Percentiles rank a stretch among this genome's conserved stretches.
phyloP scores from a whole-genome alignment of 1,140 invertebrate species.

The Phymorhynchus buccinoides region DNA sequence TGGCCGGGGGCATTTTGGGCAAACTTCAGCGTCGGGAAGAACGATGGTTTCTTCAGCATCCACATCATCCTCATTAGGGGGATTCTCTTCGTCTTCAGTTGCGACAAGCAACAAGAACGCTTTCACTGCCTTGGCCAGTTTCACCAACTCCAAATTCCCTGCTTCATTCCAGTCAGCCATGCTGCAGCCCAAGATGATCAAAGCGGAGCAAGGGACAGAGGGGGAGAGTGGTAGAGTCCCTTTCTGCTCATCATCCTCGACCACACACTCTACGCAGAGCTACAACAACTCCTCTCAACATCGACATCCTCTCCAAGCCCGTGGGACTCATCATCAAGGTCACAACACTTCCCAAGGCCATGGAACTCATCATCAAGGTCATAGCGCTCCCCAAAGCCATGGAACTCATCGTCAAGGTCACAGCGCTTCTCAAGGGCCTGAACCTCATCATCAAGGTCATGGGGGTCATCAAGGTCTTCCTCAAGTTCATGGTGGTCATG shows the following conservation, averaged over 20 bases:
- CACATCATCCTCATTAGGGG: not conserved
- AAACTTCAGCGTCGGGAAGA: not conserved
- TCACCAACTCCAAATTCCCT: not conserved
- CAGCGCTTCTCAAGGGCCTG: not conserved
- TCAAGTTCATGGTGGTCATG: no score
- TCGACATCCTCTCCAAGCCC: not conserved
- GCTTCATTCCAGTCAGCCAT: not conserved
- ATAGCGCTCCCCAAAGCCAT: no score
- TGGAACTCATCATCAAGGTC: not conserved
- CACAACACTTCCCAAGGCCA: not conserved
- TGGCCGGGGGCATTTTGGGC: not conserved
- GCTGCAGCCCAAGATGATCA: slow-evolving; percentile 1
- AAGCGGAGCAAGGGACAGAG: not conserved
- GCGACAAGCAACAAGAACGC: not conserved
- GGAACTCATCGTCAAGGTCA: no score
- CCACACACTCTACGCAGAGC: not conserved
- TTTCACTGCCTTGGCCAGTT: not conserved
- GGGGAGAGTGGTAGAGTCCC: not conserved
- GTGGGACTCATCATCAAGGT: no score
- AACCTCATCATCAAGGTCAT: no score
- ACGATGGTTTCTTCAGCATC: not conserved
- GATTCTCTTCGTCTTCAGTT: not conserved
- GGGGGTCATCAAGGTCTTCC: no score
- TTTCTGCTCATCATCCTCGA: no score
- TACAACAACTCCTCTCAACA: not conserved